Conservation (phyloP, 2,888 invertebrate genomes). For the Sylvicola cinctus region DNA sequence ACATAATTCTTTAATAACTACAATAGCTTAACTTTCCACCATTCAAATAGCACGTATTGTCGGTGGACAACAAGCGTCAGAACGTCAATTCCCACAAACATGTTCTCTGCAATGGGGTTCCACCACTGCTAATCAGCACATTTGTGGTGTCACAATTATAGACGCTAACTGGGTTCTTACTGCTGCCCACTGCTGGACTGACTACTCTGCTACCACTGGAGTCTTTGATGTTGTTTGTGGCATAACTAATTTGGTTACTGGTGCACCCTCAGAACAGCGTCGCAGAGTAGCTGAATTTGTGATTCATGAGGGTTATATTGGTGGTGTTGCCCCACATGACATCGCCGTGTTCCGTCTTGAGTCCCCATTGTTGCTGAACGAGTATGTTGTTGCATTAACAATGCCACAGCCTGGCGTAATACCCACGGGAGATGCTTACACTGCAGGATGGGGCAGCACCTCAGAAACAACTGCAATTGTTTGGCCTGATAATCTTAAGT, state of each 20-base stretch:
- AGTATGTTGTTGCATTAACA: conserved; percentile 9
- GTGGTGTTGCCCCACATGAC: conserved; percentile 7
- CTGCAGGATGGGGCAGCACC: conserved; percentile 12
- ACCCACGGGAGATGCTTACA: conserved; percentile 2
- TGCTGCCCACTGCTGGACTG: conserved; percentile 10
- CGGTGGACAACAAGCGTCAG: conserved; percentile 6
- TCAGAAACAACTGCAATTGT: conserved; percentile 18
- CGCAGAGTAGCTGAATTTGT: background rate
- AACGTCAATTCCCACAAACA: conserved; percentile 6
- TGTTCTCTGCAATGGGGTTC: conserved; percentile 4
- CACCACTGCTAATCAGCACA: background rate
- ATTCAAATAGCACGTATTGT: conserved; percentile 5
- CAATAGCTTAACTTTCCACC: too few relatives aligned
- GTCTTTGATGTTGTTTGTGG: conserved; percentile 4
- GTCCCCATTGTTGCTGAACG: conserved; percentile 6
- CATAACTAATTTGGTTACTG: background rate
- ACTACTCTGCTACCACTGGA: too few relatives aligned
- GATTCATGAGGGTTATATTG: conserved; percentile 1
- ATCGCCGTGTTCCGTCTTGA: conserved; percentile 7
- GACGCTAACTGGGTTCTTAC: conserved; percentile 8
- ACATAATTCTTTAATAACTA: too few relatives aligned
- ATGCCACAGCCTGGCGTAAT: conserved; percentile 2
- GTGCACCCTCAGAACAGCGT: too few relatives aligned
- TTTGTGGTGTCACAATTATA: conserved; percentile 8
- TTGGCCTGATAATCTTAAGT: conserved; percentile 18